Base-by-base conservation (phyloP, 2,888 invertebrate species). In the Arenicola marina region DNA sequence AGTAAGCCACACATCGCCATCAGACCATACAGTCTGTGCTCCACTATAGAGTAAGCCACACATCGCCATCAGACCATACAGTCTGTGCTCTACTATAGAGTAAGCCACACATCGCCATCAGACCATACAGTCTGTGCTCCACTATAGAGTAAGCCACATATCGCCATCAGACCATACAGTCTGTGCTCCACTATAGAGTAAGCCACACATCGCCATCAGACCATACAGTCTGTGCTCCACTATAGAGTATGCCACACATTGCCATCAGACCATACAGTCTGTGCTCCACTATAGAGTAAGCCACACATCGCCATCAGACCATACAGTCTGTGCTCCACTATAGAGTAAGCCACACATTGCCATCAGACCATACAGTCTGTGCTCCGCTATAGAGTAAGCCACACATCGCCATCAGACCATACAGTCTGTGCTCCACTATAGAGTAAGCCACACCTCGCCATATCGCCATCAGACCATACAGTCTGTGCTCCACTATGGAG, bases 101-200 rank as follows among this genome's bases (percentile, higher is more conserved):
- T 68, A 61, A 51, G 63, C n/a, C 38, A 4, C 59, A 55, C 59
- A 33, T 62, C 11, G 61, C 59, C 45, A 38, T 65, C n/a, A 21
- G 62, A 32, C 68, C 68, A 2, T 61, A 66, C 29, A 56, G 61
- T 15, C 58, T 68, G 33, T 32, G 65, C 53, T 61, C 60, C 34
- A 56, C 63, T 7, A 59, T 68, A 11, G 65, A 63, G 68, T 68
- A 61, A 51, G 63, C n/a, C 38, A 4, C 59, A 55, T 58, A 33
- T 62, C 11, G 61, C 59, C 45, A 38, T 65, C n/a, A 21, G 62
- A 32, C 68, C 68, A 2, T 61, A 66, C 29, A 56, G 61, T 15
- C 58, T 68, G 33, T 32, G 65, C 53, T 61, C 60, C 34, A 56
- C 63, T 7, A 59, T 68, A 11, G 65, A 63, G 68, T 68, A 61